Evolutionary conservation across 30 jellyfish, hydroid and myxozoan species (phyloP).

Genomic region (Catostylus mosaicus): DNA sequence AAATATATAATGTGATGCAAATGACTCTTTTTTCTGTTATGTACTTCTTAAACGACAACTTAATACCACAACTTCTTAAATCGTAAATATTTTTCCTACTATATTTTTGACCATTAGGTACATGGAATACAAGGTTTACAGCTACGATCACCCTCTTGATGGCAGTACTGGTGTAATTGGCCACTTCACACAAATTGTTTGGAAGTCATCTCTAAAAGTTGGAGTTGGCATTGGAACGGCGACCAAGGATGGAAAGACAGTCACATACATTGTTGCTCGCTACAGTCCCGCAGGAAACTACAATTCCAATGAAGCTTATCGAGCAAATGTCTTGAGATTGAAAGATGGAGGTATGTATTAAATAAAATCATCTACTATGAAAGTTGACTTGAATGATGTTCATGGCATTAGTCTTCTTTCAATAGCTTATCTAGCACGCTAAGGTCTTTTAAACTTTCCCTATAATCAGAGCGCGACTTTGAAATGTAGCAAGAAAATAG

Average conservation of each 20-base stretch:
- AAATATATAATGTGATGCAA: no score
- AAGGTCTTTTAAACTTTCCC: no score
- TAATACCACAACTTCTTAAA: no score
- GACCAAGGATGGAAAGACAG: neutral
- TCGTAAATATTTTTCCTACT: no score
- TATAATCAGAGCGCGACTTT: no score
- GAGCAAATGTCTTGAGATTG: neutral
- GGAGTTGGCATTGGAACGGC: constrained; percentile 24
- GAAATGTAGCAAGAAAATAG: no score
- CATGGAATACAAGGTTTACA: neutral
- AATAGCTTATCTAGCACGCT: no score
- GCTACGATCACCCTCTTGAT: constrained; percentile 1
- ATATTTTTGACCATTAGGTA: no score
- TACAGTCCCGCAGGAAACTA: constrained; percentile 10
- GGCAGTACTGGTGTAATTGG: neutral
- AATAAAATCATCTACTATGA: no score
- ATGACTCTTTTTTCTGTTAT: neutral
- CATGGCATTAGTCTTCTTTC: no score
- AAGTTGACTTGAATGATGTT: no score
- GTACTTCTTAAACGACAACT: neutral
- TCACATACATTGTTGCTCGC: constrained; percentile 6
- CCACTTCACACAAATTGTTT: constrained; percentile 7
- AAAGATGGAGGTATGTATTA: no score
- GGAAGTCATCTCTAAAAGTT: neutral
- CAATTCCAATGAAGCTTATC: neutral